phyloP scores from a whole-genome alignment of 2,888 invertebrate species.

The Xanthostigma xanthostigma region DNA sequence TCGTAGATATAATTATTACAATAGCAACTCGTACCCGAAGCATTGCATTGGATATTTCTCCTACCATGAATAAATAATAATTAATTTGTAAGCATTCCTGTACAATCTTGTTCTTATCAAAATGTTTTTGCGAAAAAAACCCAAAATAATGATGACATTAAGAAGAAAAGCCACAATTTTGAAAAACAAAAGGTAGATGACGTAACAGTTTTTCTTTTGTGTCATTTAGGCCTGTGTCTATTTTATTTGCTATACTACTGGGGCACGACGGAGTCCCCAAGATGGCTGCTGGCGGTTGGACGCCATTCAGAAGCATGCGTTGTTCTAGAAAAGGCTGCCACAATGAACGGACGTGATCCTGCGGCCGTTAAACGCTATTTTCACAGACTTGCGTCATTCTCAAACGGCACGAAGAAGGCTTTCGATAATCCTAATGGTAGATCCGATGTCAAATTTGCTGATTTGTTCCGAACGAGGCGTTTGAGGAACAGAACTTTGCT shows the following conservation, averaged over 20 bases:
- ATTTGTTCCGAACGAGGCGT: background rate
- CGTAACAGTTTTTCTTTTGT: background rate
- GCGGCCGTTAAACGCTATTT: conserved; percentile 11
- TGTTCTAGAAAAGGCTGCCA: conserved; percentile 25
- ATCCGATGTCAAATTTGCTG: background rate
- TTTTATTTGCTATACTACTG: conserved; percentile 26
- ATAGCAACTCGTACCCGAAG: too few relatives aligned
- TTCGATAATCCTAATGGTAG: background rate
- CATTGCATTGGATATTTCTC: too few relatives aligned
- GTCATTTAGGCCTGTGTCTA: background rate
- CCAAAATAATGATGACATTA: background rate
- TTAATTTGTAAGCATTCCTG: too few relatives aligned
- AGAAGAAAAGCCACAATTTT: too few relatives aligned
- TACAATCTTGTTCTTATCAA: too few relatives aligned
- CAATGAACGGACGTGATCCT: conserved; percentile 19
- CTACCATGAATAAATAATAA: too few relatives aligned
- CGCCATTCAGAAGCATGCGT: conserved; percentile 33
- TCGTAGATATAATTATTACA: too few relatives aligned
- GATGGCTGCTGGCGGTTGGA: conserved; percentile 44
- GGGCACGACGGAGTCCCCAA: conserved; percentile 43
- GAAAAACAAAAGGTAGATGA: too few relatives aligned
- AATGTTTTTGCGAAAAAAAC: background rate
- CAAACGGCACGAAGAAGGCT: conserved; percentile 4
- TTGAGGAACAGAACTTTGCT: background rate
- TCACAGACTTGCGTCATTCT: too few relatives aligned